Conservation (phyloP, 2,888 invertebrate genomes). For the Brenthis ino region DNA sequence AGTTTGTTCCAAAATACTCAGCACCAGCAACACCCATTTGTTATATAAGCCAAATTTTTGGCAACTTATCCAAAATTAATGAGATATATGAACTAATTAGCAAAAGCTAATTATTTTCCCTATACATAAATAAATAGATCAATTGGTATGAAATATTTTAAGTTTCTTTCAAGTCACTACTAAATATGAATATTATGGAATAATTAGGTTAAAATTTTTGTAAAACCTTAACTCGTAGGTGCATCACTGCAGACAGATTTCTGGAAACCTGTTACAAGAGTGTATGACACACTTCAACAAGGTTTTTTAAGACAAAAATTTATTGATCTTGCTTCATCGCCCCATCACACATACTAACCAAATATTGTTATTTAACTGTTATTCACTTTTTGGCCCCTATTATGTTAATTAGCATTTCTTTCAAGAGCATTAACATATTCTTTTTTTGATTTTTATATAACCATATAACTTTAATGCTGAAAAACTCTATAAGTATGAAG, state of each 20-base stretch:
- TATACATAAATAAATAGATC: not conserved
- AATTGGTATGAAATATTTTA: not conserved
- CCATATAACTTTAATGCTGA: too few species aligned
- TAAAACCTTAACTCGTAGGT: constrained; percentile 52
- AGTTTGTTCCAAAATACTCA: too few species aligned
- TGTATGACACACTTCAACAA: constrained; percentile 67
- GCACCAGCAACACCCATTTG: too few species aligned
- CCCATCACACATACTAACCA: constrained; percentile 45
- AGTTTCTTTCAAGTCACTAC: not conserved
- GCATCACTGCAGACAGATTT: constrained; percentile 53
- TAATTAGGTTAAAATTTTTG: constrained; percentile 36
- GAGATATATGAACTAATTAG: too few species aligned
- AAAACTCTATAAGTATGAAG: too few species aligned
- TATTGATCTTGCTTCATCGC: constrained; percentile 58
- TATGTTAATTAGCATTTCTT: constrained; percentile 3
- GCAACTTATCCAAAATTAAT: too few species aligned
- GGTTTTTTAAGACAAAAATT: constrained; percentile 55
- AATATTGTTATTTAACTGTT: constrained; percentile 42
- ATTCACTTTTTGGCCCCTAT: constrained; percentile 35
- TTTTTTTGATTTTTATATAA: too few species aligned
- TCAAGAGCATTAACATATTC: not conserved
- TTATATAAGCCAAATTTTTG: too few species aligned
- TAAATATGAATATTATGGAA: constrained; percentile 42
- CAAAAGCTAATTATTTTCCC: too few species aligned
- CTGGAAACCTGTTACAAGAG: constrained; percentile 60